Base-by-base conservation (phyloP, 2,888 invertebrate genomes). In the Rhagonycha lutea region DNA sequence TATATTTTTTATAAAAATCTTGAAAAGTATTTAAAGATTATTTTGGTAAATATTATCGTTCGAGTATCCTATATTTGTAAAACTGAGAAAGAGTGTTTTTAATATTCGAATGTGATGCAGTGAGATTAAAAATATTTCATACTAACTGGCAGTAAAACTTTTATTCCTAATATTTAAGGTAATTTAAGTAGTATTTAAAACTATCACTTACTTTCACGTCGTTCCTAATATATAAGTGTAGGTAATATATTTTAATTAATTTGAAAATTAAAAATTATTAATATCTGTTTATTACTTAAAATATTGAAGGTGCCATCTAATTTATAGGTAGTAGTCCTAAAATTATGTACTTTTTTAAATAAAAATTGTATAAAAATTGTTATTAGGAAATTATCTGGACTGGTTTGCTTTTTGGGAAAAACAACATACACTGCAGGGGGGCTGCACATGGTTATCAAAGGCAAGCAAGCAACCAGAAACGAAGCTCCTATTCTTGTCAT, bases 401-500 rank as follows among this genome's bases (percentile, higher is more conserved):
- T 82, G 72, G 91, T 94, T 87, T 93, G 94, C 88, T 90, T 92
- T 87, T 90, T 94, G 88, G 94, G 94, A 80, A 92, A 92, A 87
- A 90, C 92, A 88, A 93, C 93, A 61, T 94, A 94, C 88, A 89
- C 92, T 81, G 94, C 93, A 18, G 94, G 94, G 62, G 94, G 94
- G 61, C 94, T 94, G 94, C 91, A 91, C 81, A 92, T 96, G 84
- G 91, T 91, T 68, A 91, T 95, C 74, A 92, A 94, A 80, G 97
- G 97, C 18, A 91, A 90, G 80, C 94, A 94, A 85, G 96, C 94
- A 77, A 90, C 91, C 77, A 89, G 94, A 69, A 87, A 90, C 75
- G 96, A 96, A 86, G 97, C 97, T 7, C 96, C 96, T 14, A 94
- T 97, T 81, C 90, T 97, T 78, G 95, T 95, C 72, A 92, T 94